Conservation (phyloP, 2,113 vertebrate genomes). For the Synchiropus splendidus region DNA sequence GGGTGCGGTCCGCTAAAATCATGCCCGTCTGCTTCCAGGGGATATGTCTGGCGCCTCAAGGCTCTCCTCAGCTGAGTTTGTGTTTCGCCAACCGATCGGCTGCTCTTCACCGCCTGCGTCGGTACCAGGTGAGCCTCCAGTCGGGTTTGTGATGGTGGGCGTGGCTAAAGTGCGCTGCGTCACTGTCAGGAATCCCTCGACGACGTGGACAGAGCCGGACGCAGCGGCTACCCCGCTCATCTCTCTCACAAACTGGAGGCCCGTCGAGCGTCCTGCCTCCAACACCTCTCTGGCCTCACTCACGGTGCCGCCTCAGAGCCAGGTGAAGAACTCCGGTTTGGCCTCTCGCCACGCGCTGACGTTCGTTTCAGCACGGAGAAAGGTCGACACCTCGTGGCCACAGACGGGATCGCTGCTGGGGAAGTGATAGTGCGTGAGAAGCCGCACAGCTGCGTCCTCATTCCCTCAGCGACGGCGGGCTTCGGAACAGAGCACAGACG, state of each 20-base stretch:
- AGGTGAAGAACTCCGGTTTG: slow-evolving; percentile 13
- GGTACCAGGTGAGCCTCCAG: slow-evolving; percentile 52
- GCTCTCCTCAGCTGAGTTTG: slow-evolving; percentile 71
- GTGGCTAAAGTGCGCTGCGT: not conserved
- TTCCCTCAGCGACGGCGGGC: slow-evolving; percentile 46
- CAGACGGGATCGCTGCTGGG: slow-evolving; percentile 68
- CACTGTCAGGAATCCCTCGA: slow-evolving; percentile 71
- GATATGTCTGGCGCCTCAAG: slow-evolving; percentile 59
- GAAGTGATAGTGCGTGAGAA: slow-evolving; percentile 76
- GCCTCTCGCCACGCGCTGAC: slow-evolving; percentile 55
- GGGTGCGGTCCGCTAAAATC: slow-evolving; percentile 3
- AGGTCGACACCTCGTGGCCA: slow-evolving; percentile 78
- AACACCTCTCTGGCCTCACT: slow-evolving; percentile 30
- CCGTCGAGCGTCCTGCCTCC: slow-evolving; percentile 71
- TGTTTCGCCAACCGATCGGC: slow-evolving; percentile 92
- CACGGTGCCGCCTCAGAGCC: slow-evolving; percentile 10
- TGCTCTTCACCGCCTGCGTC: slow-evolving; percentile 73
- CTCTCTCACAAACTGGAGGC: slow-evolving; percentile 75
- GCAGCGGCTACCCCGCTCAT: slow-evolving; percentile 71
- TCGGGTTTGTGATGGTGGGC: no score
- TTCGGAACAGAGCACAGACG: slow-evolving; percentile 63
- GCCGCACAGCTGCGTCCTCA: slow-evolving; percentile 81
- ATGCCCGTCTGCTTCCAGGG: slow-evolving; percentile 66
- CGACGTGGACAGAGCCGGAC: slow-evolving; percentile 74
- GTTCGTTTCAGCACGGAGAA: slow-evolving; percentile 62